phyloP scores from a whole-genome alignment of 2,888 invertebrate genomes.

The Tinea pellionella region DNA sequence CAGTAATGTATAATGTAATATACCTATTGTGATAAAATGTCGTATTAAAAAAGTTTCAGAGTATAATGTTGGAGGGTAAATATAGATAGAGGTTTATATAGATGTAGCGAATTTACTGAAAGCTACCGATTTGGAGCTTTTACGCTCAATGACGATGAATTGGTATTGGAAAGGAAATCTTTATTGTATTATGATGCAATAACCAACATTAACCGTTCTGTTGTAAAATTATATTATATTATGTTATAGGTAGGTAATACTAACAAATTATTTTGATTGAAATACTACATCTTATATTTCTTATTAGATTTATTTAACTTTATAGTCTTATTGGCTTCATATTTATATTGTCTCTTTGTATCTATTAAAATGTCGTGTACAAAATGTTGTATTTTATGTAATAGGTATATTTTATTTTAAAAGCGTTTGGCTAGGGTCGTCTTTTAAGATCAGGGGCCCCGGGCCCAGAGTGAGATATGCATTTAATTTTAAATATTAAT shows the following conservation, averaged over 20 bases:
- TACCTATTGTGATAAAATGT: background rate
- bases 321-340: too few species aligned
- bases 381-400: too few species aligned
- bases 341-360: too few species aligned
- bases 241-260: background rate
- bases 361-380: too few species aligned
- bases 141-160: conserved; percentile 56
- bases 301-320: too few species aligned
- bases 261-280: background rate
- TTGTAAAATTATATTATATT: background rate
- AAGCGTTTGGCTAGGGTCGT: too few species aligned
- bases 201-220: background rate
- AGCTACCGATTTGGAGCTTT: conserved; percentile 38
- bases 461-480: too few species aligned
- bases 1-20: background rate
- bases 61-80: background rate
- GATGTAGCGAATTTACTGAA: conserved; percentile 16
- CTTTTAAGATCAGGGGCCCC: too few species aligned
- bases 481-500: too few species aligned
- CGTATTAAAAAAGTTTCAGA: background rate
- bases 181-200: conserved; percentile 13
- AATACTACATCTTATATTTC: background rate
- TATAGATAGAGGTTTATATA: conserved; percentile 4
- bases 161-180: conserved; percentile 39
- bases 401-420: too few species aligned